Percentiles rank a stretch among this genome's conserved stretches.
Evolutionary conservation across 2,888 invertebrate species (phyloP).

Genomic region (Megamerina dolium): DNA sequence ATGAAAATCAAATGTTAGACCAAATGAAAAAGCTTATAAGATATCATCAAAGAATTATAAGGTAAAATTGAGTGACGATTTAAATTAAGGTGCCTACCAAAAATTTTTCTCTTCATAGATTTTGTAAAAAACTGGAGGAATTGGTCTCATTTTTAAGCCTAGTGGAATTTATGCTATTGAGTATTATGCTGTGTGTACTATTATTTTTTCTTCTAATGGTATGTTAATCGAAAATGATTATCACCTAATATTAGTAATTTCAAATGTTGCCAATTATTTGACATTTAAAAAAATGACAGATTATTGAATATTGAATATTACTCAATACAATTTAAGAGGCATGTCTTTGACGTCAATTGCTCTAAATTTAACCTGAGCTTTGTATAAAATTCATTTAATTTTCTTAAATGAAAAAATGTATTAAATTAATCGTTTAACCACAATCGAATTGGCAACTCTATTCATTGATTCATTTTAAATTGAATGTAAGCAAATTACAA

Average conservation of each 20-base stretch:
- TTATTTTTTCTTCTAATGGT: conserved; percentile 23
- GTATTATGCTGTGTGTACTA: conserved; percentile 26
- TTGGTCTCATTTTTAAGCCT: conserved; percentile 23
- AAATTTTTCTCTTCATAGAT: conserved; percentile 15
- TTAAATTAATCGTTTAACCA: no score
- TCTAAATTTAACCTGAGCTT: no score
- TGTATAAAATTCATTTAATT: no score
- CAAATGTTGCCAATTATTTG: no score
- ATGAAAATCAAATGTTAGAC: conserved; percentile 14
- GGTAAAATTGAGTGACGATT: conserved; percentile 13
- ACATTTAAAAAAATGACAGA: no score
- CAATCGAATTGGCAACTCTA: no score
- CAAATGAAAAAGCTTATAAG: conserved; percentile 20
- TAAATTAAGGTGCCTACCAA: background rate
- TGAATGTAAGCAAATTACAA: no score
- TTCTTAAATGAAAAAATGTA: no score
- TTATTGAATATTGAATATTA: no score
- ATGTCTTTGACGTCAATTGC: no score
- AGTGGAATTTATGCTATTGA: conserved; percentile 23
- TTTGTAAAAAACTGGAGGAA: conserved; percentile 17
- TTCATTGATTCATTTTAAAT: no score
- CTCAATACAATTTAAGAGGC: no score
- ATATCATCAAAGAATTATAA: conserved; percentile 24
- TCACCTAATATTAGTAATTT: background rate
- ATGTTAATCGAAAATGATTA: conserved; percentile 1